These are phyloP conservation scores for Deroptyus accipitrinus DNA, from an alignment of 2,113 vertebrate genomes.

Conservation along the genomic window DNA sequence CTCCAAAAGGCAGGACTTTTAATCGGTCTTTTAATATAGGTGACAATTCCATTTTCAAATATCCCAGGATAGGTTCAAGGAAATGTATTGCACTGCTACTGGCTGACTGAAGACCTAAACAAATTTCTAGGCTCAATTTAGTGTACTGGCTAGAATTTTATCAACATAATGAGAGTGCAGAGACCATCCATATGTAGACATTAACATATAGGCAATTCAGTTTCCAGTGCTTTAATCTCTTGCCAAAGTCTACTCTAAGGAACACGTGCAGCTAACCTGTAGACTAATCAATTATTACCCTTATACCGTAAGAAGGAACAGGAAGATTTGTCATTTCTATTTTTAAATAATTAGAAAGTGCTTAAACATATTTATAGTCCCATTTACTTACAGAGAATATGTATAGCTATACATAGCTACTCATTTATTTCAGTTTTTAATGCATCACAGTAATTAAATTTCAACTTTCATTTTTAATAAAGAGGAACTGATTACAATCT, in stretches of 20 bases:
- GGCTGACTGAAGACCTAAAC: not conserved
- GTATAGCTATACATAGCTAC: conserved; percentile 2
- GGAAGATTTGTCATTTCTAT: not conserved
- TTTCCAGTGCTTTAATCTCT: not conserved
- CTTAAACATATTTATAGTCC: conserved; percentile 21
- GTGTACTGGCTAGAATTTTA: not conserved
- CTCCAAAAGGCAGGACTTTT: not conserved
- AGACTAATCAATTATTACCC: not conserved
- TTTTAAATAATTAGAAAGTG: conserved; percentile 36
- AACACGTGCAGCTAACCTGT: not conserved
- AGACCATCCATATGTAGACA: not conserved
- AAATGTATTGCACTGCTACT: not conserved
- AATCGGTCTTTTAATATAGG: not conserved
- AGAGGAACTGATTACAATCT: not conserved
- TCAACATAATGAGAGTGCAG: not conserved
- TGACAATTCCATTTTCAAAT: not conserved
- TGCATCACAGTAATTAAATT: conserved; percentile 47
- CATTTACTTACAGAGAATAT: not conserved
- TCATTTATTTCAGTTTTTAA: conserved; percentile 6
- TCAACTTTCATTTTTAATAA: conserved; percentile 19
- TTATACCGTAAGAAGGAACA: not conserved
- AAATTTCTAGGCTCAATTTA: not conserved
- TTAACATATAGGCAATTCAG: not conserved
- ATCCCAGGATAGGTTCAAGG: not conserved
- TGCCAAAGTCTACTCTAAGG: not conserved